Conservation (phyloP, 1,140 invertebrate genomes). For the Bombus confusus region DNA sequence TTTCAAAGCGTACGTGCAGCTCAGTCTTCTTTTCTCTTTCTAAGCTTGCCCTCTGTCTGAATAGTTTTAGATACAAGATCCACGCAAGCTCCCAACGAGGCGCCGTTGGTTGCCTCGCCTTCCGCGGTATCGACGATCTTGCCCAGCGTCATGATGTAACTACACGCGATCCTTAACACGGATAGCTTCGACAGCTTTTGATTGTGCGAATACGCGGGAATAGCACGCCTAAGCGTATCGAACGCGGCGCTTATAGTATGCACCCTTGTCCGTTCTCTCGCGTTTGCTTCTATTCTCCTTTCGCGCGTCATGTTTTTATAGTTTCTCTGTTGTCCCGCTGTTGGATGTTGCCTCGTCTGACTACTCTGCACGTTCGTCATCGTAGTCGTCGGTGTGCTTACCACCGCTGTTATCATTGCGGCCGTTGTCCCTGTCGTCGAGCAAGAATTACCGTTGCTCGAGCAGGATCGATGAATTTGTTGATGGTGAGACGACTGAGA, state of each 20-base stretch:
- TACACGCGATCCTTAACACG: conserved; percentile 94
- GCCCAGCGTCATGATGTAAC: conserved; percentile 92
- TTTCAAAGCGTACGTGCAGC: not conserved
- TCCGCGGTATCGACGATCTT: conserved; percentile 79
- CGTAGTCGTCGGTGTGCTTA: conserved; percentile 41
- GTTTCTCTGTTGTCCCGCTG: conserved; percentile 88
- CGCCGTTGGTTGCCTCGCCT: conserved; percentile 76
- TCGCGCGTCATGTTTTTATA: conserved; percentile 98
- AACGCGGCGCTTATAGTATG: conserved; percentile 98
- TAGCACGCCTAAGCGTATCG: conserved; percentile 91
- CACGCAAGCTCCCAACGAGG: conserved; percentile 89
- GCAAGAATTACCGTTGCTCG: not conserved
- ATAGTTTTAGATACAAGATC: conserved; percentile 94
- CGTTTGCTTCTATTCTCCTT: conserved; percentile 95
- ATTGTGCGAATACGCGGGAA: conserved; percentile 95
- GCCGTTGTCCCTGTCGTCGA: conserved; percentile 1
- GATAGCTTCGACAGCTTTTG: conserved; percentile 96
- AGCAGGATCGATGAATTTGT: conserved; percentile 5
- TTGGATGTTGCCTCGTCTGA: conserved; percentile 61
- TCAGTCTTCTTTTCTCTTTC: conserved; percentile 92
- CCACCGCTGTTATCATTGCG: conserved; percentile 65
- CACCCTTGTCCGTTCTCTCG: conserved; percentile 94
- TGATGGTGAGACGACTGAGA: conserved; percentile 37
- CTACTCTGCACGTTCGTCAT: conserved; percentile 16
- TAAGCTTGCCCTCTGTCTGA: conserved; percentile 94